Evolutionary conservation across 1,140 invertebrate species (phyloP), one percentile per base, ranked within the genome.

Genomic region (Holcopasites calliopsidis): DNA sequence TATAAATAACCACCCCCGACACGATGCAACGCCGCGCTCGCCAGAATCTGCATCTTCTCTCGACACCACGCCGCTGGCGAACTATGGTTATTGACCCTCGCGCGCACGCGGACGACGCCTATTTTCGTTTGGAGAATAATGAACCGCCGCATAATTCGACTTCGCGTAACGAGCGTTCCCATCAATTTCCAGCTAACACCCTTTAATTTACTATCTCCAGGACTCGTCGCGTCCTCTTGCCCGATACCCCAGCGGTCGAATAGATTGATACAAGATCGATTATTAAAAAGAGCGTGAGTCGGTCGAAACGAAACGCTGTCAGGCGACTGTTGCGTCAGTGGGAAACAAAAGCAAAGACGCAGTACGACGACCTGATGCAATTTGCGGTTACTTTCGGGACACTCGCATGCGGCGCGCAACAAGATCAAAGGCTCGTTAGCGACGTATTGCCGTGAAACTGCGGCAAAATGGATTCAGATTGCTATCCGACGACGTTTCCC

Each of bases 31-130:
- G 77, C 71, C 61, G 58, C 70, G 70, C 79, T 50, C 47, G 74
- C 70, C 70, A 79, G 82, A 86, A 84, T 89, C 81, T 87, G 80
- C 87, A 87, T 89, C 86, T 88, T 81, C 77, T 80, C 79, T 74
- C 74, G 79, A 87, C 84, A 85, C 83, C 79, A 61, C 83, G 23
- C 26, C 35, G 21, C n/a, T n/a, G n/a, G 70, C 76, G 61, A 71
- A 87, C 82, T 86, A 86, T 90, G 90, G 89, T 87, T 90, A 88
- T 90, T 91, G 89, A 91, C 89, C 90, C 87, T 88, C 87, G 80
- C 76, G 52, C 78, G 81, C 83, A 62, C 82, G 81, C 76, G 72
- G 68, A 52, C 55, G 64, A 61, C 61, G 47, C 71, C 82, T 83
- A 83, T 83, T 83, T 76, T 73, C 80, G 80, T 83, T 83, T 66